Evolutionary conservation across 2,797 vertebrate species (phyloP).

Genomic region (Sternotherus odoratus): DNA sequence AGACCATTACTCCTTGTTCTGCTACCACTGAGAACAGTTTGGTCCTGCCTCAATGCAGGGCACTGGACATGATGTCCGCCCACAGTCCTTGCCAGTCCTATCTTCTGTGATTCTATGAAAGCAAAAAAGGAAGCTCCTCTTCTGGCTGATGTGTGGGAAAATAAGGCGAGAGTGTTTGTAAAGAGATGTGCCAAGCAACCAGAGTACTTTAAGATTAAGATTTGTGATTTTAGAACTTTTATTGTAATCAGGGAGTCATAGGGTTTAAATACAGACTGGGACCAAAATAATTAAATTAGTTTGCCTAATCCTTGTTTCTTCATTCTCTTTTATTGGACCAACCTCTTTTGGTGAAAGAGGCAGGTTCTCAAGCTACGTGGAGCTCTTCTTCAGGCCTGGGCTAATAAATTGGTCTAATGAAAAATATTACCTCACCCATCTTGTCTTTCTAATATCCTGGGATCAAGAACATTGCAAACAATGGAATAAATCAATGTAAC

Average conservation of each 20-base stretch:
- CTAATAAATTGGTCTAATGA: neutral
- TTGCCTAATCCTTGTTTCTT: no score
- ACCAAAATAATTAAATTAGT: neutral
- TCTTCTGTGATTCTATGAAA: no score
- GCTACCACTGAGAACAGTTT: no score
- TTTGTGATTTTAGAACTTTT: neutral
- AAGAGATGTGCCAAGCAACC: neutral
- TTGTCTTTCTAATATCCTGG: neutral
- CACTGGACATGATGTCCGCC: no score
- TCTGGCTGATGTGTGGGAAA: neutral
- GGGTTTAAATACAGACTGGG: neutral
- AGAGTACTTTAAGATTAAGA: neutral
- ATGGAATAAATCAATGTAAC: neutral
- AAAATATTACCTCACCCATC: neutral
- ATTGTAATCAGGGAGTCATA: neutral
- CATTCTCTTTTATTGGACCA: neutral
- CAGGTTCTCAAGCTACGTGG: neutral
- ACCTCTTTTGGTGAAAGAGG: neutral
- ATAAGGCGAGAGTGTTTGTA: neutral
- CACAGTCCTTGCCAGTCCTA: no score
- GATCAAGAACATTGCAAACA: neutral
- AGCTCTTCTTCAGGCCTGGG: neutral
- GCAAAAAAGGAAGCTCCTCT: neutral
- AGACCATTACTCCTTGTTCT: no score
- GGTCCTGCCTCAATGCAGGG: neutral